Conservation (phyloP, 2,888 invertebrate genomes). For the Melangyna quadrimaculata region DNA sequence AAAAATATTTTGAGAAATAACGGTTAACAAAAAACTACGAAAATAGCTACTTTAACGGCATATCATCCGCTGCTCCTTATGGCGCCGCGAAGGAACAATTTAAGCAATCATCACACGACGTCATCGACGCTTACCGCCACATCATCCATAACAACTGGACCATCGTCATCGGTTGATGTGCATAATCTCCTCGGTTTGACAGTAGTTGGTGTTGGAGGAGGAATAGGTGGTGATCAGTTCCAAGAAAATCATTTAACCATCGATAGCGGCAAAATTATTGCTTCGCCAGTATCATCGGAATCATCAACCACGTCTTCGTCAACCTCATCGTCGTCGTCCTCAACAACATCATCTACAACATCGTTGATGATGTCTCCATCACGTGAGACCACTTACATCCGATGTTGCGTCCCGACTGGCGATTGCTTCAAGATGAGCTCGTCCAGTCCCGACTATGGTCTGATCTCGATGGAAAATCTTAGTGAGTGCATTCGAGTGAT, state of each 20-base stretch:
- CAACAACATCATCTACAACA: constrained; percentile 44
- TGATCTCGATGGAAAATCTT: constrained; percentile 86
- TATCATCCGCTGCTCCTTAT: constrained; percentile 78
- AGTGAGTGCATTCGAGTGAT: constrained; percentile 92
- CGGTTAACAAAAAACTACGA: constrained; percentile 73
- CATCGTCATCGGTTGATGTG: constrained; percentile 73
- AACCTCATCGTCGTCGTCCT: constrained; percentile 28
- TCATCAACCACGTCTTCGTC: constrained; percentile 3
- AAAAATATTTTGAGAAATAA: constrained; percentile 30
- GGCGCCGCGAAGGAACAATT: constrained; percentile 83
- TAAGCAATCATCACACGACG: constrained; percentile 74
- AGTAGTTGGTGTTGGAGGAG: not conserved
- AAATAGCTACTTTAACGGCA: constrained; percentile 75
- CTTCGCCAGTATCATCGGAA: constrained; percentile 23
- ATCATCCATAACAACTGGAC: not conserved
- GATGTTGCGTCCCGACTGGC: constrained; percentile 91
- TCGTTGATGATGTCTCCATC: constrained; percentile 76
- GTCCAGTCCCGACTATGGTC: constrained; percentile 80
- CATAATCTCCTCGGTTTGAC: constrained; percentile 10
- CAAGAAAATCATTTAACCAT: constrained; percentile 50
- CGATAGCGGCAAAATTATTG: constrained; percentile 32
- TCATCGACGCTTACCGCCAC: constrained; percentile 65
- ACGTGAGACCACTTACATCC: constrained; percentile 78
- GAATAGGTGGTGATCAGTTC: constrained; percentile 53
- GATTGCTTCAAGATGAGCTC: constrained; percentile 87